phyloP scores from a whole-genome alignment of 2,797 vertebrate genomes.

The Steatocranus sp. region DNA sequence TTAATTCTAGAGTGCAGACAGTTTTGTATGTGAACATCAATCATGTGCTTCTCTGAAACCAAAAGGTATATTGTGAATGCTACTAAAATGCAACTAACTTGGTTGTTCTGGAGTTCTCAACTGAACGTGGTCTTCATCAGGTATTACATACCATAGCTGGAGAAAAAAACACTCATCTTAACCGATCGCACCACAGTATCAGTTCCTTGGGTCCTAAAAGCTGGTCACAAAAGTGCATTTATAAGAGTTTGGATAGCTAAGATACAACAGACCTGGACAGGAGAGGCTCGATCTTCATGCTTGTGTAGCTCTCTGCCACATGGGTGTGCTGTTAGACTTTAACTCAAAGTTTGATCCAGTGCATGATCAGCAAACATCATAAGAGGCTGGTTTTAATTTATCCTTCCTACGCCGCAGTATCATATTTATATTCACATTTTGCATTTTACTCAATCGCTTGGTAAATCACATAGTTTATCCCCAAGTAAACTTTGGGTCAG shows the following conservation, averaged over 20 bases:
- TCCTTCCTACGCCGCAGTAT: neutral
- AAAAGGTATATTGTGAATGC: neutral
- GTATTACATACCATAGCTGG: accelerated
- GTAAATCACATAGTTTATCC: neutral
- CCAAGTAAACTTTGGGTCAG: neutral
- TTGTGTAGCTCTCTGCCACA: constrained; percentile 24
- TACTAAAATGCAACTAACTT: neutral
- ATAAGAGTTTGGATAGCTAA: neutral
- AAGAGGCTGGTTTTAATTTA: neutral
- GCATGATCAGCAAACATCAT: neutral
- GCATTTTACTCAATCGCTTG: neutral
- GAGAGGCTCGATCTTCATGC: neutral
- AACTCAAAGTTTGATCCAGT: neutral
- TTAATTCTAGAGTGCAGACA: neutral
- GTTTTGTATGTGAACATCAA: neutral
- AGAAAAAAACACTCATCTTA: neutral
- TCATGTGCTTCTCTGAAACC: neutral
- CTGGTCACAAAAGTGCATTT: neutral
- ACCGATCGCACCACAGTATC: neutral
- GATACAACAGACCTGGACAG: neutral
- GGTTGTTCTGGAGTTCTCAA: neutral
- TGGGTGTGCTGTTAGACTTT: constrained; percentile 26
- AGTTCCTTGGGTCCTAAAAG: neutral
- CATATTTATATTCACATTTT: neutral
- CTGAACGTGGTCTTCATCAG: neutral